A percentile compares a stretch with the other conserved stretches of the same genome.
Conservation (phyloP, 2,888 invertebrate genomes). For the Metopia argyrocephala region DNA sequence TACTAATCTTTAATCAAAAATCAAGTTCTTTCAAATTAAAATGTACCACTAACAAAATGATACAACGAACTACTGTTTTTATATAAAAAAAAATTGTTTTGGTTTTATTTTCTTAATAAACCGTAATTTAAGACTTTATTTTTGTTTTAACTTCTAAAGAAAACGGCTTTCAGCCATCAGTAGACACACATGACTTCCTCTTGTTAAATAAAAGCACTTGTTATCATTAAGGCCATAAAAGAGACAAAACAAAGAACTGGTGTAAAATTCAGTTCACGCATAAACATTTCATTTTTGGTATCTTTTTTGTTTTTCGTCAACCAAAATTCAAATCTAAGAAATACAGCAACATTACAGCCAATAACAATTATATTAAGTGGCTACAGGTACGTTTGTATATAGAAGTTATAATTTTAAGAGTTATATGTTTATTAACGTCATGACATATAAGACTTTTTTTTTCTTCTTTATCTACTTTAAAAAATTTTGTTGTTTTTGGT, state of each 20-base stretch:
- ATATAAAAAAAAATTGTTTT: slow-evolving; percentile 17
- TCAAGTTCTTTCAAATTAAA: slow-evolving; percentile 45
- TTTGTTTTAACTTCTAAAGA: slow-evolving; percentile 46
- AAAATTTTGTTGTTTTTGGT: neutral
- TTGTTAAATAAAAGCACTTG: slow-evolving; percentile 60
- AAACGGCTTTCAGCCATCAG: slow-evolving; percentile 19
- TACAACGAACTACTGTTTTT: slow-evolving; percentile 64
- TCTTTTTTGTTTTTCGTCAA: neutral
- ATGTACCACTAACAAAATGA: slow-evolving; percentile 11
- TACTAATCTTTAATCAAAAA: slow-evolving; percentile 30
- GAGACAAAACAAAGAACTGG: slow-evolving; percentile 26
- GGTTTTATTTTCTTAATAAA: slow-evolving; percentile 50
- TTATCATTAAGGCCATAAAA: slow-evolving; percentile 58
- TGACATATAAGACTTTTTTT: slow-evolving; percentile 49
- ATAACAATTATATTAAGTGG: slow-evolving; percentile 27
- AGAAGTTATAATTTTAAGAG: slow-evolving; percentile 36
- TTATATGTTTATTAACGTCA: slow-evolving; percentile 52
- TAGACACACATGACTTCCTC: slow-evolving; percentile 55
- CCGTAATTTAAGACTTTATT: slow-evolving; percentile 51
- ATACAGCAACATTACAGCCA: slow-evolving; percentile 7
- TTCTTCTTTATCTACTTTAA: neutral
- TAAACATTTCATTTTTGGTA: neutral
- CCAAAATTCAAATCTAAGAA: slow-evolving; percentile 44
- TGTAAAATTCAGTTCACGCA: slow-evolving; percentile 61
- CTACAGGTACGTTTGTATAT: slow-evolving; percentile 11